Evolutionary conservation across 2,888 invertebrate genomes (phyloP).

Genomic region (Trichogramma evanescens): DNA sequence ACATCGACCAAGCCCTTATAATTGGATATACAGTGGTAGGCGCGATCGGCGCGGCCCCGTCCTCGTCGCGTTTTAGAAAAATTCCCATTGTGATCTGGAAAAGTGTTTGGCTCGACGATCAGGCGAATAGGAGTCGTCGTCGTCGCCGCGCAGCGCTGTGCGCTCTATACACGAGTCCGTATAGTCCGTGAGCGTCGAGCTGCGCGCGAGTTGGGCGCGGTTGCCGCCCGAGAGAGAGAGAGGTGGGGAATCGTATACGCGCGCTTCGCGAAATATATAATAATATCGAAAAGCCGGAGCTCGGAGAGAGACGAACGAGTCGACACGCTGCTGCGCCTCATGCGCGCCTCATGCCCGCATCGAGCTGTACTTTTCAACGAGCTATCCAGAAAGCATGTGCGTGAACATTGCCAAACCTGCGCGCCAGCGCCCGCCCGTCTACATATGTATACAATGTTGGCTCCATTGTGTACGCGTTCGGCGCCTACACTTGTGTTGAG

Average conservation of each 20-base stretch:
- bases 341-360: constrained; percentile 11
- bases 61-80: constrained; percentile 20
- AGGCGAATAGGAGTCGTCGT: constrained; percentile 27
- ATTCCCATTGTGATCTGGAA: constrained; percentile 26
- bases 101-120: constrained; percentile 32
- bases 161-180: not conserved
- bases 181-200: no score
- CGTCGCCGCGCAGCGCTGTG: not conserved
- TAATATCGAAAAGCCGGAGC: no score
- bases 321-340: not conserved
- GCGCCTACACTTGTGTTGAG: no score
- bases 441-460: no score
- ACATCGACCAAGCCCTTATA: no score
- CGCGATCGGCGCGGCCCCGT: constrained; percentile 2
- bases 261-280: no score
- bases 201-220: no score
- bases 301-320: no score
- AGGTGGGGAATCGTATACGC: no score
- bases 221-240: no score
- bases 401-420: constrained; percentile 14
- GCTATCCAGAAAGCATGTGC: constrained; percentile 26
- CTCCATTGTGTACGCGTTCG: no score
- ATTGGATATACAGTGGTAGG: not conserved
- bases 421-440: not conserved
- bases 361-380: constrained; percentile 17